Percentiles rank a stretch among this genome's conserved stretches.
phyloP scores from a whole-genome alignment of 2,888 invertebrate species.

The Agrochola macilenta region DNA sequence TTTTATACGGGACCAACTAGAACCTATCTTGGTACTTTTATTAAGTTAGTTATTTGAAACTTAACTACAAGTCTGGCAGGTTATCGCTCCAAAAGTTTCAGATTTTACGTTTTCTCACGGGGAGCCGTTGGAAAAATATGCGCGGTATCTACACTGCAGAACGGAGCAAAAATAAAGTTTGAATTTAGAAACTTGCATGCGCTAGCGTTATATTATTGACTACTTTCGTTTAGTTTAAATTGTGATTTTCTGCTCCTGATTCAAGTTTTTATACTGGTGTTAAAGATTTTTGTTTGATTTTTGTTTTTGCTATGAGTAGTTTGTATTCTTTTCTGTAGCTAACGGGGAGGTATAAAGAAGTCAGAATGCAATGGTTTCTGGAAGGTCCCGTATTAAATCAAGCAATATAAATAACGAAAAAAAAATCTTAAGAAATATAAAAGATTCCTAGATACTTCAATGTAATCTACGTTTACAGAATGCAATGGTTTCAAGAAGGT shows the following conservation, averaged over 20 bases:
- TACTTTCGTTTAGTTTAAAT: constrained; percentile 53
- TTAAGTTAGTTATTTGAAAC: constrained; percentile 63
- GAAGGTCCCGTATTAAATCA: neutral
- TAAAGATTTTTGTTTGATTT: constrained; percentile 18
- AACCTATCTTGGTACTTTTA: constrained; percentile 62
- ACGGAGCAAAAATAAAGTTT: constrained; percentile 55
- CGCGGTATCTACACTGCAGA: constrained; percentile 34
- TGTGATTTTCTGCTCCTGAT: constrained; percentile 49
- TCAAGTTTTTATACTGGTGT: constrained; percentile 33
- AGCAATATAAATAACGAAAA: neutral
- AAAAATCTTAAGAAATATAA: neutral
- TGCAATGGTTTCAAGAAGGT: no score
- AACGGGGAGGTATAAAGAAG: neutral
- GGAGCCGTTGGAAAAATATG: constrained; percentile 55
- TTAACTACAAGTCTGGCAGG: constrained; percentile 57
- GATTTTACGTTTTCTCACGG: constrained; percentile 63
- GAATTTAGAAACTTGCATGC: constrained; percentile 53
- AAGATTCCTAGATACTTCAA: neutral
- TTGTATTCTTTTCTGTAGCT: neutral
- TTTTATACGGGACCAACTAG: constrained; percentile 53
- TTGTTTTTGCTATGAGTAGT: neutral
- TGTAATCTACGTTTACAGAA: neutral
- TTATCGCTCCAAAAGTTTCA: constrained; percentile 64
- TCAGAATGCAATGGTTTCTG: neutral
- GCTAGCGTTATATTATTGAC: constrained; percentile 43